Conservation (phyloP, 2,797 vertebrate species). For the Gobionotothen gibberifrons region DNA sequence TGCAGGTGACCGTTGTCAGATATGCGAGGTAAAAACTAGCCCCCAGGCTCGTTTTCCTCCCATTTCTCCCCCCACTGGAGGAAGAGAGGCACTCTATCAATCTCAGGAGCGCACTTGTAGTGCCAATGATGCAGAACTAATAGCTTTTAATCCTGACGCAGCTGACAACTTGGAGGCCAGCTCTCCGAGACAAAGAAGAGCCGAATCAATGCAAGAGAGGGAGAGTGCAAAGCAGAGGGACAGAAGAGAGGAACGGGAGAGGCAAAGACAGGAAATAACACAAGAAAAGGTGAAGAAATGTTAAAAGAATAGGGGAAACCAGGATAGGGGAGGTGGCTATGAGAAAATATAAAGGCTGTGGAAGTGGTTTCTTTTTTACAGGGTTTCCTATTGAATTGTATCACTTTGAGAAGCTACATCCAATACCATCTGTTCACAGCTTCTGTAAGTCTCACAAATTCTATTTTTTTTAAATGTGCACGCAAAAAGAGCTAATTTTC, state of each 20-base stretch:
- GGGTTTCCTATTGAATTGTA: constrained; percentile 15
- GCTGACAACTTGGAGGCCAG: constrained; percentile 86
- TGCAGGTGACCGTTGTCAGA: constrained; percentile 64
- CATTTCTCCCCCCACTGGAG: constrained; percentile 66
- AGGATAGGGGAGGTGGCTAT: constrained; percentile 7
- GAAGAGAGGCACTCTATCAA: constrained; percentile 84
- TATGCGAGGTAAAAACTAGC: constrained; percentile 61
- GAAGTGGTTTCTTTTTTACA: constrained; percentile 1
- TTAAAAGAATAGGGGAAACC: no score
- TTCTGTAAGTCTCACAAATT: constrained; percentile 5
- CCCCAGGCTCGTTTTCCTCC: constrained; percentile 69
- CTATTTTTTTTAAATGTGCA: not conserved
- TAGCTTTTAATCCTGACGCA: constrained; percentile 89
- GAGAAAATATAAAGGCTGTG: constrained; percentile 5
- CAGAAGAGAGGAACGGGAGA: not conserved
- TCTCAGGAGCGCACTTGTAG: constrained; percentile 85
- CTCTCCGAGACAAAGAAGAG: constrained; percentile 82
- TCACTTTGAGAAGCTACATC: constrained; percentile 10
- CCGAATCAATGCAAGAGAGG: constrained; percentile 77
- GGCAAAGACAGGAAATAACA: constrained; percentile 5
- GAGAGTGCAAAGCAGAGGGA: constrained; percentile 19
- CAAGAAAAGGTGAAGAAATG: not conserved
- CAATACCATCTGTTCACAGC: constrained; percentile 33
- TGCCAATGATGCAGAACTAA: constrained; percentile 88
- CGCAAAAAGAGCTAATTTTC: not conserved